phyloP scores from a whole-genome alignment of 2,113 vertebrate genomes.

The Zapus hudsonius region DNA sequence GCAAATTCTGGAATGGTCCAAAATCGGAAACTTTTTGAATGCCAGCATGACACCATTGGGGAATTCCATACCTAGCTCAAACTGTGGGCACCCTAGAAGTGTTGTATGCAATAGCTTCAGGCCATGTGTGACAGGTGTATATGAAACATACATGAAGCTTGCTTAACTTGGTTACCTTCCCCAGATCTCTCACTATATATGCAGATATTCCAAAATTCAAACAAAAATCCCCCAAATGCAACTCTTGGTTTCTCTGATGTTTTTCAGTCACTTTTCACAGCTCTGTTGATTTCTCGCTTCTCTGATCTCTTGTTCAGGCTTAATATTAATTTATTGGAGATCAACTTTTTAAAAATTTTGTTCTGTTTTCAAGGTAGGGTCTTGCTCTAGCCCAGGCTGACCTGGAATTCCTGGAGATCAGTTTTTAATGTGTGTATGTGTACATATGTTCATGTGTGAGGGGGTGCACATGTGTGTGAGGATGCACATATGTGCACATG shows the following conservation, averaged over 20 bases:
- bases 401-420: too few species aligned
- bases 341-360: background rate
- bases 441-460: too few species aligned
- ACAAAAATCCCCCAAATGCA: background rate
- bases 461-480: too few species aligned
- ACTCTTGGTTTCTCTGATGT: background rate
- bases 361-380: too few species aligned
- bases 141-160: too few species aligned
- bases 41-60: background rate
- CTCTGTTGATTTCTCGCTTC: background rate
- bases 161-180: background rate
- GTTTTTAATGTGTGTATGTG: too few species aligned
- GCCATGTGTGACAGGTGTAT: background rate
- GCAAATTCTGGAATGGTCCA: background rate
- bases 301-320: background rate
- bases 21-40: background rate
- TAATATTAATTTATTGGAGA: too few species aligned
- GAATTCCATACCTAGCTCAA: background rate
- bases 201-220: background rate
- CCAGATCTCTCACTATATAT: background rate
- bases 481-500: too few species aligned
- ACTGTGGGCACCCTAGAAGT: fast-evolving
- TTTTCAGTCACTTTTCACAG: background rate
- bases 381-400: too few species aligned
- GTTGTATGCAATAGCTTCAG: too few species aligned